These are phyloP conservation scores for Origma solitaria DNA, from an alignment of 2,113 vertebrate genomes.

Conservation along the genomic window DNA sequence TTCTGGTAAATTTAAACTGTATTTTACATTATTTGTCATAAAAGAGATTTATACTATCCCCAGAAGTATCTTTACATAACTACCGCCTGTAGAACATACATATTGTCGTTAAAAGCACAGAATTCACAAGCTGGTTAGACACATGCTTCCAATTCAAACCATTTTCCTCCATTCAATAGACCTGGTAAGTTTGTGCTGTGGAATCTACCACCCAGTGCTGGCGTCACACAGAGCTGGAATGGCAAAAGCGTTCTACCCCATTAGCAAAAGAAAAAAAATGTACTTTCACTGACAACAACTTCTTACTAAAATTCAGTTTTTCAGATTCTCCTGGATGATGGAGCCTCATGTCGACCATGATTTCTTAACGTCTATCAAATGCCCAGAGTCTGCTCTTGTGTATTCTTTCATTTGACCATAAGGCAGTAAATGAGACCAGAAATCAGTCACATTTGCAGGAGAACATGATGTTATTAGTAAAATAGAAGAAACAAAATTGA, in stretches of 20 bases:
- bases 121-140: not conserved
- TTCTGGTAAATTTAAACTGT: not conserved
- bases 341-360: not conserved
- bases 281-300: not conserved
- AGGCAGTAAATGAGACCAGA: not conserved
- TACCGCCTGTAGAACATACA: not conserved
- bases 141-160: fast-evolving
- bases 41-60: not conserved
- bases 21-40: not conserved
- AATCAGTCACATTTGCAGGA: not conserved
- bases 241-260: not conserved
- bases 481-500: not conserved
- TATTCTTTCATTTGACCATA: not conserved
- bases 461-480: not conserved
- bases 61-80: not conserved
- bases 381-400: not conserved
- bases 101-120: not conserved
- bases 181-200: not conserved
- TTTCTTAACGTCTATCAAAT: not conserved
- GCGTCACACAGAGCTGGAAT: not conserved
- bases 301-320: not conserved
- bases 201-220: not conserved
- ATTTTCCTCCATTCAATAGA: not conserved
- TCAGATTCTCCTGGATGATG: not conserved
- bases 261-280: not conserved